Evolutionary conservation across 37 sponge, comb jelly and placozoan species (phyloP), one percentile per base, ranked within the genome.

Genomic region (Spongilla lacustris): DNA sequence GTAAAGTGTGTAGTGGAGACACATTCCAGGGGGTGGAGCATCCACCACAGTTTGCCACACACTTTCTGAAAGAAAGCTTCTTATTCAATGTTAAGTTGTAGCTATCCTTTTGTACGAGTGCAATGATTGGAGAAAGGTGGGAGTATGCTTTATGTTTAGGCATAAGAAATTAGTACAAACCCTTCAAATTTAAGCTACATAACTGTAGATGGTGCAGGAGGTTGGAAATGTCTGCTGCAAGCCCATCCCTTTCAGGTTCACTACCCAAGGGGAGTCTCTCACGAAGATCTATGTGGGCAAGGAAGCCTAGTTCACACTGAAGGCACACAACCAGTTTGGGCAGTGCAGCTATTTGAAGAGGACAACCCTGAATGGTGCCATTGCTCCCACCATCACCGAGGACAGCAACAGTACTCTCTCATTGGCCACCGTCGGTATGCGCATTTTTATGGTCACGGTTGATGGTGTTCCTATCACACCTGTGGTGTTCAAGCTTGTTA

Each of bases 181-280:
- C n/a, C n/a, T n/a, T n/a, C n/a, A n/a, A n/a, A n/a, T n/a, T n/a
- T n/a, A n/a, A n/a, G n/a, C n/a, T n/a, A n/a, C n/a, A n/a, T n/a
- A n/a, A n/a, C 66, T 70, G 30, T 4, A 4, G 69, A 68, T 76
- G 26, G 88, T 83, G 25, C 50, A 23, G 6, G 23, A 10, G 41
- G 32, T 70, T 23, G 83, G 88, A 22, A 83, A 50, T 32, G 83
- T 88, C 28, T 88, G 30, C 71, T 88, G 88, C 77, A 41, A 81
- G 23, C 83, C 88, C 8, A 46, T 49, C n/a, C 83, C 88, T 19
- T 81, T 77, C n/a, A 82, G 30, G 49, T 82, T 83, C 69, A 75
- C 76, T 0, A 83, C 88, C 17, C 21, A 31, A 26, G 88, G 88
- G 70, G 70, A 66, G 67, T 83, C 83, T 25, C 83, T 88, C n/a